These are phyloP conservation scores for Lasioglossum figueresi DNA, from an alignment of 2,888 invertebrate species.

Conservation along the genomic window DNA sequence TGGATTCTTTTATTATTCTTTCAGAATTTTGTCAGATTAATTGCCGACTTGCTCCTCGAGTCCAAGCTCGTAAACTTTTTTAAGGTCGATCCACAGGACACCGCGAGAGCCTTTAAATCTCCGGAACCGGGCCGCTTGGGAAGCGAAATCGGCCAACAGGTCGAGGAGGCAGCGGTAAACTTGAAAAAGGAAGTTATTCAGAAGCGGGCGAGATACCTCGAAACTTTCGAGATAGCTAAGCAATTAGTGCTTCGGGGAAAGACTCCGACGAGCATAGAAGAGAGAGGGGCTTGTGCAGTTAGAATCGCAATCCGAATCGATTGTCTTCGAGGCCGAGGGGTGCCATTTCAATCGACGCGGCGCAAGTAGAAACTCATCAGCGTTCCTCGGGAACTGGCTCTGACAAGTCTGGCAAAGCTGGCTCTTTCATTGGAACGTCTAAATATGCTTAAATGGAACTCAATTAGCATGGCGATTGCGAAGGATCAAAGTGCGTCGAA, in stretches of 20 bases:
- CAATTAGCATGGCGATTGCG: not conserved
- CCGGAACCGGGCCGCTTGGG: not conserved
- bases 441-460: not conserved
- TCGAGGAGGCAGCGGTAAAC: not conserved
- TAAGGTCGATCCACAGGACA: not conserved
- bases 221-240: not conserved
- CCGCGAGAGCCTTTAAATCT: not conserved
- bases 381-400: not conserved
- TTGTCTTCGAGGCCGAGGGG: not conserved
- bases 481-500: not conserved
- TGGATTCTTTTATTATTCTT: no score
- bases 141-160: not conserved
- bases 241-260: not conserved
- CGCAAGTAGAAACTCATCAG: not conserved
- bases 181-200: conserved; percentile 1
- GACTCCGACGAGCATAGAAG: not conserved
- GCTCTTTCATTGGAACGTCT: not conserved
- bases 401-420: not conserved
- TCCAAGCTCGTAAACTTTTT: no score
- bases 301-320: not conserved
- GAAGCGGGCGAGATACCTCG: not conserved
- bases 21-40: no score
- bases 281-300: not conserved
- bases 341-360: conserved; percentile 1
- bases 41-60: no score